Evolutionary conservation across 2,888 invertebrate genomes (phyloP), one percentile per base, ranked within the genome.

Genomic region (Cyclophora albipunctata): DNA sequence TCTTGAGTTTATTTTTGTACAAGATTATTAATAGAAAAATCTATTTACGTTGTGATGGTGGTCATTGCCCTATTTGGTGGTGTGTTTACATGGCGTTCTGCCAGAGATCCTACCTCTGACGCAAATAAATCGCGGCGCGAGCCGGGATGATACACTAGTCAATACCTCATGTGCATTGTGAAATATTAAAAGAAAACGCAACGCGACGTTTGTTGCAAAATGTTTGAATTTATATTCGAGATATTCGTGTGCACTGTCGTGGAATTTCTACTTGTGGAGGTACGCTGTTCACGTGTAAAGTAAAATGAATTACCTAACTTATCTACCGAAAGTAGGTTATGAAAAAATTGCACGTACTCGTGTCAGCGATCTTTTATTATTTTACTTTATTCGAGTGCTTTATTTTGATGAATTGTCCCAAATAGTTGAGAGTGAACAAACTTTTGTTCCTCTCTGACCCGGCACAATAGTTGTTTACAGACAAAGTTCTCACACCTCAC

Each of bases 11-110:
- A 83, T 82, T 81, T 81, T 80, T 73, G 75, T 74, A 71, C 63
- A 56, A 57, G 59, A 68, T 67, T 85, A 86, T 81, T 79, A 78
- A 77, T 85, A 85, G 82, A 79, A 64, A 66, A 67, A 69, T 74
- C 82, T 86, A 85, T 86, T 85, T 86, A 71, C 69, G 80, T 82
- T 72, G 58, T 62, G 58, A 69, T 64, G 69, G 67, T 84, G 86
- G 84, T 85, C 85, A 80, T 83, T 86, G 84, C 86, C 85, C 87
- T 84, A 84, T 83, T 84, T 85, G 86, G 85, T 79, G 69, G 67
- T 76, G 68, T 84, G 84, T 86, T 83, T 85, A 84, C 81, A 75
- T 84, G 84, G 84, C 83, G 73, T 66, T 59, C 50, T 72, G 82
- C 81, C 81, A 83, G 74, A 37, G 58, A 64, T 58, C 51, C 60